phyloP scores from a whole-genome alignment of 2,797 vertebrate species.

The Cirrhinus mrigala region DNA sequence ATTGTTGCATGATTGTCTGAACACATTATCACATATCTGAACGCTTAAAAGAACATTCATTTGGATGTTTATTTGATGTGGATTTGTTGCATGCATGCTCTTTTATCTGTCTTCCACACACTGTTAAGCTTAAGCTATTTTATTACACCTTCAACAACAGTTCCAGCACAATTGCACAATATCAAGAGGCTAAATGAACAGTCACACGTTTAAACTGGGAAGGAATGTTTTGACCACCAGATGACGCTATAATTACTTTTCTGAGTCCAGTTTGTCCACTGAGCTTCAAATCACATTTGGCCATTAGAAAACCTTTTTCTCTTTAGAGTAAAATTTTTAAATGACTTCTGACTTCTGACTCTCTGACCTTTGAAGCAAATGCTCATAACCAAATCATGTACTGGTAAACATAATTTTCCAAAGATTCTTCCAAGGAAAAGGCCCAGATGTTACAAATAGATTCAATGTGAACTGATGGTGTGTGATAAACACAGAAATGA shows the following conservation, averaged over 20 bases:
- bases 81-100: neutral
- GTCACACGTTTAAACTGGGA: neutral
- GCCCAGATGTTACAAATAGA: constrained; percentile 40
- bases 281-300: neutral
- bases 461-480: constrained; percentile 26
- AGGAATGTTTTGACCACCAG: constrained; percentile 7
- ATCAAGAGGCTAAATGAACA: neutral
- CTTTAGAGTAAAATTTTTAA: neutral
- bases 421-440: constrained; percentile 3
- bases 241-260: neutral
- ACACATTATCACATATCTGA: neutral
- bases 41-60: neutral
- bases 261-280: neutral
- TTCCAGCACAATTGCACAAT: neutral
- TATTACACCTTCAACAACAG: neutral
- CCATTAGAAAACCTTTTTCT: neutral
- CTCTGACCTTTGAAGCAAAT: constrained; percentile 1
- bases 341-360: neutral
- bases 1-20: neutral
- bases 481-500: constrained; percentile 18
- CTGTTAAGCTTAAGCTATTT: neutral
- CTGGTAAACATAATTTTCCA: constrained; percentile 18
- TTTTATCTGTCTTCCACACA: neutral
- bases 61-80: neutral
- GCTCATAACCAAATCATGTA: neutral